Evolutionary conservation across 1,140 invertebrate genomes (phyloP), one percentile per base, ranked within the genome.

Genomic region (Tyrophagus putrescentiae): DNA sequence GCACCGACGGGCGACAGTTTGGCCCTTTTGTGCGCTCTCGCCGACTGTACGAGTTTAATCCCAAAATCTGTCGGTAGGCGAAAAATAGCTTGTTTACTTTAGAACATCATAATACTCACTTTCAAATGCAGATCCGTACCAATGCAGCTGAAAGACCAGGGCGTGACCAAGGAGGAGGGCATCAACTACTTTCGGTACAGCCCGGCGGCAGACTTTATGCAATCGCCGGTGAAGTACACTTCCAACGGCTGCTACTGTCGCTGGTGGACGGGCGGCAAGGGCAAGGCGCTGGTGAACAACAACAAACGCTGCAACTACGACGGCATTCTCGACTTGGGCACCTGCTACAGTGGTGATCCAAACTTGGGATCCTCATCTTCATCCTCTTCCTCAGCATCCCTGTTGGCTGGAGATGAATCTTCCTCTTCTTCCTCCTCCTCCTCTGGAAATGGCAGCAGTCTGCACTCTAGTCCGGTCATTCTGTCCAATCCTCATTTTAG

Each of bases 1-100:
- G 64, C 23, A 65, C 65, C 4, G 63, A 59, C 50, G 57, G 57
- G 13, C 39, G 27, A 42, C 57, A 59, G 25, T 59, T 5, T 29
- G 16, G 16, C 21, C 34, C 57, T n/a, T 45, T 45, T 28, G 18
- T 59, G 1, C 36, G 39, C 13, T 6, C 9, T 16, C 16, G 16
- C 11, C 16, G 57, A 21, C 29, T 59, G 1, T 59, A 42, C 50
- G 45, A 59, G 36, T 59, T 44, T 44, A 29, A n/a, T n/a, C 36
- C 57, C 21, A n/a, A 28, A 18, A 44, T 59, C 11, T 59, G 57
- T 28, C 36, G 57, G 57, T 59, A 44, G 25, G 4, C 9, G 29
- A 18, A 57, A 5, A 32, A 54, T 54, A 16, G 34, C 18, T 36
- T 5, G 28, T 45, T 45, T 45, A 45, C n/a, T 45, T 6, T 23